Percentiles rank a stretch among this genome's conserved stretches.
These are phyloP conservation scores for Onychostoma macrolepis DNA, from an alignment of 2,113 vertebrate genomes.

Conservation along the genomic window DNA sequence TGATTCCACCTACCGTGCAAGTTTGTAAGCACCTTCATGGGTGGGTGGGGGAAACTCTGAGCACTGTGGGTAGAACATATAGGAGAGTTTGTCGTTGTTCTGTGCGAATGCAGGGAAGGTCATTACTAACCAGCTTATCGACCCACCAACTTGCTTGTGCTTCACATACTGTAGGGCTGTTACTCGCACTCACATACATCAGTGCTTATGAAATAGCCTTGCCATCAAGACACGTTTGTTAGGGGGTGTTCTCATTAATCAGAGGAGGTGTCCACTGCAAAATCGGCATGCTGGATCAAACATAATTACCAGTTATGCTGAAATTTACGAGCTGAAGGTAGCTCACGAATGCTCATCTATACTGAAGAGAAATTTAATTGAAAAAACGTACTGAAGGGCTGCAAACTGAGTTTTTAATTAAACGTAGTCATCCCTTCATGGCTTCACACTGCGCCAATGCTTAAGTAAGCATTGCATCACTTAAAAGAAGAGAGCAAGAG, in stretches of 20 bases:
- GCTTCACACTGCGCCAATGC: not conserved
- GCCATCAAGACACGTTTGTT: constrained; percentile 10
- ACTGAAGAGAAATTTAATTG: constrained; percentile 25
- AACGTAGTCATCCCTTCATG: constrained; percentile 26
- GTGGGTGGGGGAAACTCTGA: not conserved
- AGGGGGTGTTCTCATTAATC: constrained; percentile 28
- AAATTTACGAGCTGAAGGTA: constrained; percentile 28
- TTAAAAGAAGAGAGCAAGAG: constrained; percentile 8
- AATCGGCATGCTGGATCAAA: constrained; percentile 35
- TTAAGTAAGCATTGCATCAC: constrained; percentile 43
- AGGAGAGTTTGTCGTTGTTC: not conserved
- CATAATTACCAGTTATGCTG: constrained; percentile 32
- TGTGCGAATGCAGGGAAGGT: not conserved
- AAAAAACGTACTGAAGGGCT: constrained; percentile 29
- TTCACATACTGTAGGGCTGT: not conserved
- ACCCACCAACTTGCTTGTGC: constrained; percentile 30
- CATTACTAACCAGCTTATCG: constrained; percentile 13
- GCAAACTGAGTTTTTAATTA: constrained; percentile 44
- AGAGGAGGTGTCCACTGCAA: not conserved
- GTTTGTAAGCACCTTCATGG: not conserved
- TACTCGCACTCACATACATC: not conserved
- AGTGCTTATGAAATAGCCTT: constrained; percentile 31
- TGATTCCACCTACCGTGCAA: not conserved
- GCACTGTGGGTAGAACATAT: not conserved
- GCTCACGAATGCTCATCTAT: not conserved